Percentiles rank a stretch among this genome's conserved stretches.
Conservation (phyloP, 35 echinoderm and acorn worm species). For the Anneissia japonica region DNA sequence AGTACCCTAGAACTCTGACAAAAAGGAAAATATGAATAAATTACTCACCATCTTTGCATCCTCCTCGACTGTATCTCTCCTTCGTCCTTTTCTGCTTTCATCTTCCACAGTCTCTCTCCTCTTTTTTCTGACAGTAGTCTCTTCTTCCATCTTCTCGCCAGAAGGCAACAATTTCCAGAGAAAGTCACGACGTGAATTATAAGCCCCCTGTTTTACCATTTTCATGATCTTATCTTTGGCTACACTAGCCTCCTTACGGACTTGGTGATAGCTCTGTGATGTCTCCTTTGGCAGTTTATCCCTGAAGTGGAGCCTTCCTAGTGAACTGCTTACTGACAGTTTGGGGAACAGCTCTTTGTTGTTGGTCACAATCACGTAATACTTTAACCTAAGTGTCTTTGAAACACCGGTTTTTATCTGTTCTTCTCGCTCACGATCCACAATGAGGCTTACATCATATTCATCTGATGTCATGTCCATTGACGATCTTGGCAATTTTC, state of each 20-base stretch:
- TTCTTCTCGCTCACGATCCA: neutral
- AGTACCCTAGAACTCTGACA: neutral
- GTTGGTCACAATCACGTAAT: conserved; percentile 83
- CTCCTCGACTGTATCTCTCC: conserved; percentile 33
- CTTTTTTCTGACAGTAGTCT: neutral
- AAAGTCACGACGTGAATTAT: conserved; percentile 70
- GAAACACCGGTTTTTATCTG: neutral
- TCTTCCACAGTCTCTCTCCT: neutral
- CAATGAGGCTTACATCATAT: neutral
- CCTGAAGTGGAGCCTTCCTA: neutral
- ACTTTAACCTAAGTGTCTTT: conserved; percentile 54
- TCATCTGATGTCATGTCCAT: neutral
- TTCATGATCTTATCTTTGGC: conserved; percentile 49
- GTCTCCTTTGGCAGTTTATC: neutral
- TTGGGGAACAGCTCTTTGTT: conserved; percentile 56
- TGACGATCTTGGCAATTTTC: neutral
- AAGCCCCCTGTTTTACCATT: conserved; percentile 57
- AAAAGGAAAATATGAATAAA: neutral
- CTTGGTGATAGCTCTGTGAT: conserved; percentile 37
- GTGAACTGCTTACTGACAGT: neutral
- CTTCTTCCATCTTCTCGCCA: conserved; percentile 32
- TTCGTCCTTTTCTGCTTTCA: conserved; percentile 16
- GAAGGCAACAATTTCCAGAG: conserved; percentile 67
- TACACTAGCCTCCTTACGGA: conserved; percentile 41
- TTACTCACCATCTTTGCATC: conserved; percentile 14